Percentiles rank a stretch among this genome's conserved stretches.
These are phyloP conservation scores for Hydrophis major DNA, from an alignment of 2,797 vertebrate species.

Conservation along the genomic window DNA sequence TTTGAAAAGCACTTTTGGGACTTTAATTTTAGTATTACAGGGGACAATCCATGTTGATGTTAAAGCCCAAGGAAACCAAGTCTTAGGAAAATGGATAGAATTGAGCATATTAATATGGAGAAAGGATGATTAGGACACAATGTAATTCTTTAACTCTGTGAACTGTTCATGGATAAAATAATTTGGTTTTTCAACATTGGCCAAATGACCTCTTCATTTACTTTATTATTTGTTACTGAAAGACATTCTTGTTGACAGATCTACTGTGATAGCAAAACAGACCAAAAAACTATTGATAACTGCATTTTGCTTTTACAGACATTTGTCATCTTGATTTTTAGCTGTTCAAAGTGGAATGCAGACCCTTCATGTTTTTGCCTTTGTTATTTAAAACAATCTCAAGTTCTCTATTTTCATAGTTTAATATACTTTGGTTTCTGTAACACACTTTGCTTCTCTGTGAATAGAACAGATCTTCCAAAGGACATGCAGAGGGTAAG, in stretches of 20 bases:
- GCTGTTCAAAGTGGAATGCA: not conserved
- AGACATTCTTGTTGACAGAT: not conserved
- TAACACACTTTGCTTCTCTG: not conserved
- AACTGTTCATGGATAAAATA: not conserved
- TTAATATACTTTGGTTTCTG: conserved; percentile 2
- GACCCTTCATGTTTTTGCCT: not conserved
- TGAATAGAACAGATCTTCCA: not conserved
- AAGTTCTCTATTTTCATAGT: not conserved
- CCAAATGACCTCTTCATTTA: not conserved
- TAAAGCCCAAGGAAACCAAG: not conserved
- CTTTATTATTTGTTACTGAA: not conserved
- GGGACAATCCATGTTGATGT: not conserved
- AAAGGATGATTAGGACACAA: not conserved
- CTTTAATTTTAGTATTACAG: not conserved
- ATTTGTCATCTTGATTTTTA: not conserved
- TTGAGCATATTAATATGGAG: not conserved
- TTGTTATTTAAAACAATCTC: not conserved
- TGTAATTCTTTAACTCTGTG: not conserved
- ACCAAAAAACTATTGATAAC: not conserved
- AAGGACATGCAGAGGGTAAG: conserved; percentile 48
- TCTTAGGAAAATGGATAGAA: not conserved
- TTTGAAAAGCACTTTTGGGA: not conserved
- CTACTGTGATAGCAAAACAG: not conserved
- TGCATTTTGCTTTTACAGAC: not conserved
- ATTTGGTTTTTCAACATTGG: not conserved